Evolutionary conservation across 2,888 invertebrate species (phyloP).

Genomic region (Bombylius discolor): DNA sequence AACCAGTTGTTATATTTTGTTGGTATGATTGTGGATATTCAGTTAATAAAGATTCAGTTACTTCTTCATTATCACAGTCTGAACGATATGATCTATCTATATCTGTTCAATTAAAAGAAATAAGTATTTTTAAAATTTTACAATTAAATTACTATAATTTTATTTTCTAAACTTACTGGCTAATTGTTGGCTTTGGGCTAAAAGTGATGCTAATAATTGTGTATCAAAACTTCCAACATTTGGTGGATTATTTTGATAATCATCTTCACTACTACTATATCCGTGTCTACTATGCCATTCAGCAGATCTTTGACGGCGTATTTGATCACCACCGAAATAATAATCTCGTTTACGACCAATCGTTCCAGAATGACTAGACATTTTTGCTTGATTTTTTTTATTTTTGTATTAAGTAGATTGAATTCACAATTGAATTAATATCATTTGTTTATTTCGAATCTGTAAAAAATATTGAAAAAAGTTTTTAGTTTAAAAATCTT

Average conservation of each 20-base stretch:
- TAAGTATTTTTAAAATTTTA: background rate
- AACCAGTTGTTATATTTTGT: slow-evolving; percentile 20
- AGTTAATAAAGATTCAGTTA: slow-evolving; percentile 31
- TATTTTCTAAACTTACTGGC: slow-evolving; percentile 37
- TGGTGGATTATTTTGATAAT: slow-evolving; percentile 38
- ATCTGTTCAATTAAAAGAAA: slow-evolving; percentile 35
- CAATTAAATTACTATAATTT: background rate
- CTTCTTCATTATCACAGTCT: slow-evolving; percentile 53
- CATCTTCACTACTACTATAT: slow-evolving; percentile 44
- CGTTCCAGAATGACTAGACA: slow-evolving; percentile 37
- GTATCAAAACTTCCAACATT: slow-evolving; percentile 37
- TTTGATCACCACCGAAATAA: slow-evolving; percentile 25
- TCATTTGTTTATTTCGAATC: no score
- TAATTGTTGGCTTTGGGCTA: slow-evolving; percentile 46
- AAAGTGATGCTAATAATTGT: slow-evolving; percentile 43
- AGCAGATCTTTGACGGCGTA: slow-evolving; percentile 43
- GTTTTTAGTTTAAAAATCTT: no score
- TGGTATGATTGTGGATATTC: slow-evolving; percentile 32
- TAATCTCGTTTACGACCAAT: slow-evolving; percentile 33
- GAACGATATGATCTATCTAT: slow-evolving; percentile 62
- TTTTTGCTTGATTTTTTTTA: slow-evolving; percentile 15
- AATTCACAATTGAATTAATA: background rate
- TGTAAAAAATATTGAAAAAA: no score
- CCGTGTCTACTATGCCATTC: slow-evolving; percentile 44
- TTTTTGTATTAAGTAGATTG: no score